Percentiles rank a stretch among this genome's conserved stretches.
These are phyloP conservation scores for Lepidochitona cinerea DNA, from an alignment of 2,888 invertebrate species.

Conservation along the genomic window DNA sequence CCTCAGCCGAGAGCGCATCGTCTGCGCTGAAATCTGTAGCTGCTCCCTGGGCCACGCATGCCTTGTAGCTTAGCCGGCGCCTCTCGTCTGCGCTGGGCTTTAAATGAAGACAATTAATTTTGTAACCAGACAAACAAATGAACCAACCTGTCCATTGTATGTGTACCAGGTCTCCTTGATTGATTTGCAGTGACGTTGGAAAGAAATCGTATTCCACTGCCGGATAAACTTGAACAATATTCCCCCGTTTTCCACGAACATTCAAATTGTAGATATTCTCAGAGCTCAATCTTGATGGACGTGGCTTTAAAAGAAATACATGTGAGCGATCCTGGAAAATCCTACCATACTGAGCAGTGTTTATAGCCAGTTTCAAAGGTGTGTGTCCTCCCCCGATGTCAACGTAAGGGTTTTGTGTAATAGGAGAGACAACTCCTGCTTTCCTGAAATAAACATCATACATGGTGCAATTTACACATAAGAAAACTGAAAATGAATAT, in stretches of 20 bases:
- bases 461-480: no score
- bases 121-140: no score
- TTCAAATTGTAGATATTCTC: conserved; percentile 60
- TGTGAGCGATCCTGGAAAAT: conserved; percentile 68
- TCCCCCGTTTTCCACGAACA: conserved; percentile 66
- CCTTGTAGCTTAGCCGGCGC: no score
- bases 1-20: no score
- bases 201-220: conserved; percentile 68
- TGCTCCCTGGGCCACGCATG: no score
- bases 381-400: conserved; percentile 56
- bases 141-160: conserved; percentile 66
- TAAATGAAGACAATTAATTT: no score
- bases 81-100: no score
- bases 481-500: no score
- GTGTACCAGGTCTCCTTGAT: conserved; percentile 55
- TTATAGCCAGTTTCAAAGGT: conserved; percentile 64
- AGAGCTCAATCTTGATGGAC: conserved; percentile 42
- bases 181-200: conserved; percentile 52
- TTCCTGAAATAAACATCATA: background rate
- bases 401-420: conserved; percentile 63
- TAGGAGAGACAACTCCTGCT: conserved; percentile 51
- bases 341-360: conserved; percentile 68
- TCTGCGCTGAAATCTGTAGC: no score
- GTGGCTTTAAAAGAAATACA: conserved; percentile 55
- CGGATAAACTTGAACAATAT: conserved; percentile 68